Conservation (phyloP, 1,140 invertebrate genomes). For the Wiebesia pumilae region DNA sequence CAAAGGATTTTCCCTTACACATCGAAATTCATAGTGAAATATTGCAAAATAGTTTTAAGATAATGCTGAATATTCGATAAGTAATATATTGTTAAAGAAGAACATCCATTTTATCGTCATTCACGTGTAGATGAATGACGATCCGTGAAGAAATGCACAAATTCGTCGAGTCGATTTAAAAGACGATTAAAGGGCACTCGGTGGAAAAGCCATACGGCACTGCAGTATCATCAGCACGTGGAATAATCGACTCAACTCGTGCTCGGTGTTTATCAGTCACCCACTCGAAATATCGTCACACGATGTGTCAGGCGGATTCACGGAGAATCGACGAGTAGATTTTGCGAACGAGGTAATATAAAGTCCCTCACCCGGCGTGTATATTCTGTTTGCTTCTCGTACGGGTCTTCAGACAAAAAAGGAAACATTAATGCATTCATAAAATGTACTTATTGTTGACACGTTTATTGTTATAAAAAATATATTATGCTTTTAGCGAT, state of each 20-base stretch:
- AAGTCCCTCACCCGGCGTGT: too few species aligned
- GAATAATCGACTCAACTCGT: neutral
- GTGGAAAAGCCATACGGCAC: neutral
- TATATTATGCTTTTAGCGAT: neutral
- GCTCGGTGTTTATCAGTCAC: conserved; percentile 9
- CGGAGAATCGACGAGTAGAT: too few species aligned
- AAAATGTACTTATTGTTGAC: neutral
- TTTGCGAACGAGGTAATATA: too few species aligned
- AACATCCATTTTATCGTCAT: too few species aligned
- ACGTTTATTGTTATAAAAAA: neutral
- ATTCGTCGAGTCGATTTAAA: neutral
- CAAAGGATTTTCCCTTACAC: too few species aligned
- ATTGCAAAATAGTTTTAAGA: too few species aligned
- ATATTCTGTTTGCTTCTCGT: too few species aligned
- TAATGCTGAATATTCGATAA: too few species aligned
- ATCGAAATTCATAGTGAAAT: too few species aligned
- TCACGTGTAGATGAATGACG: too few species aligned
- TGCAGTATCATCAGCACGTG: neutral
- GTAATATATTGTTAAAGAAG: too few species aligned
- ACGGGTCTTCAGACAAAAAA: too few species aligned
- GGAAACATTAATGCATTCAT: neutral
- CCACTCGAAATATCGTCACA: conserved; percentile 14
- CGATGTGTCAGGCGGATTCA: neutral
- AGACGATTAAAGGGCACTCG: neutral
- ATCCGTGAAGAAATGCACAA: neutral